These are phyloP conservation scores for Mormyrops attenuatus DNA, from an alignment of 2,797 vertebrate species.

Conservation along the genomic window DNA sequence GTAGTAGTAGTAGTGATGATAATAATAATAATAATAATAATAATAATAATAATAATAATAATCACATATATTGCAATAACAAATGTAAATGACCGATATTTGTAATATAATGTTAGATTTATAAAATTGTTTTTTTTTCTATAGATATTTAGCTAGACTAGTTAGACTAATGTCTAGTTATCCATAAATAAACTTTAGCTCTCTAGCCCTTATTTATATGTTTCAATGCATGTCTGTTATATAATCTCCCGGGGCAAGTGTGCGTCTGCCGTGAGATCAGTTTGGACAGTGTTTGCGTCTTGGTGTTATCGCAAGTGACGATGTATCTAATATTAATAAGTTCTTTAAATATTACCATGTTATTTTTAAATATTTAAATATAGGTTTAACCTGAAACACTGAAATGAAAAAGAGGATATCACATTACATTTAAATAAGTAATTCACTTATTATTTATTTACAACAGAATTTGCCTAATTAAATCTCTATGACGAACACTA, in stretches of 20 bases:
- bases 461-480: not conserved
- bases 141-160: not conserved
- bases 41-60: not conserved
- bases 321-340: not conserved
- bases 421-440: not conserved
- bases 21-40: not conserved
- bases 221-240: not conserved
- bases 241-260: not conserved
- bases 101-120: not conserved
- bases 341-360: not conserved
- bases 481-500: conserved; percentile 2
- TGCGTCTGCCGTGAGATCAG: not conserved
- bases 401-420: not conserved
- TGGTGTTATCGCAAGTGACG: not conserved
- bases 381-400: conserved; percentile 6
- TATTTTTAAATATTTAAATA: not conserved
- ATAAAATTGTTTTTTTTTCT: not conserved
- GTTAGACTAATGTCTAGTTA: not conserved
- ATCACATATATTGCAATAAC: not conserved
- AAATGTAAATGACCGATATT: not conserved
- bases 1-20: not conserved
- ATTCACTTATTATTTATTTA: not conserved
- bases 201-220: not conserved
- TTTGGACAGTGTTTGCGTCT: not conserved
- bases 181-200: not conserved